These are phyloP conservation scores for Alloplasta piceator DNA, from an alignment of 2,888 invertebrate genomes.

Conservation along the genomic window DNA sequence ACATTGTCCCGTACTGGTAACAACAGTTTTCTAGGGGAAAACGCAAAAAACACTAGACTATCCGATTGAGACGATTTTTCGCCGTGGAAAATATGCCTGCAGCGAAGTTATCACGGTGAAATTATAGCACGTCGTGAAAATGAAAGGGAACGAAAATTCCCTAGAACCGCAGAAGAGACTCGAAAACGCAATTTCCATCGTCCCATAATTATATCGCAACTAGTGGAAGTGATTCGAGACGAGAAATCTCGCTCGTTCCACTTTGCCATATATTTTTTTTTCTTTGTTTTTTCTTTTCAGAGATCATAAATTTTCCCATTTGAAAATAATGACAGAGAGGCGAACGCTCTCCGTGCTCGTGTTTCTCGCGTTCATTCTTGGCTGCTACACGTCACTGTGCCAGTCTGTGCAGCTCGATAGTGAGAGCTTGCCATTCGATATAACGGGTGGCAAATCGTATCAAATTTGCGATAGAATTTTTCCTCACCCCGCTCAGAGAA, in stretches of 20 bases:
- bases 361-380: conserved; percentile 54
- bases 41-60: not conserved
- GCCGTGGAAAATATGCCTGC: too few relatives aligned
- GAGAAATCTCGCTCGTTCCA: conserved; percentile 66
- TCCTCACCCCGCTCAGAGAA: too few relatives aligned
- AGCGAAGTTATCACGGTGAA: not conserved
- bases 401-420: conserved; percentile 61
- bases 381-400: conserved; percentile 56
- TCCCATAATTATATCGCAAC: conserved; percentile 50
- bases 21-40: too few relatives aligned
- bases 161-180: conserved; percentile 15
- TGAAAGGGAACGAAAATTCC: not conserved
- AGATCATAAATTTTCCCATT: conserved; percentile 64
- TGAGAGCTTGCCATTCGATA: conserved; percentile 52
- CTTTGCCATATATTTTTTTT: conserved; percentile 40
- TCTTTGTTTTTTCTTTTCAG: conserved; percentile 32
- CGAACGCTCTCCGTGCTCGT: conserved; percentile 6
- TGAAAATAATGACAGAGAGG: conserved; percentile 60
- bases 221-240: conserved; percentile 64
- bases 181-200: conserved; percentile 41
- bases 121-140: not conserved
- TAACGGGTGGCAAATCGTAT: conserved; percentile 49
- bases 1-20: too few relatives aligned
- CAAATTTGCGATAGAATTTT: too few relatives aligned
- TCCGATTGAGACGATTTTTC: not conserved